phyloP scores from a whole-genome alignment of 2,888 invertebrate genomes.

The Euclidia mi region DNA sequence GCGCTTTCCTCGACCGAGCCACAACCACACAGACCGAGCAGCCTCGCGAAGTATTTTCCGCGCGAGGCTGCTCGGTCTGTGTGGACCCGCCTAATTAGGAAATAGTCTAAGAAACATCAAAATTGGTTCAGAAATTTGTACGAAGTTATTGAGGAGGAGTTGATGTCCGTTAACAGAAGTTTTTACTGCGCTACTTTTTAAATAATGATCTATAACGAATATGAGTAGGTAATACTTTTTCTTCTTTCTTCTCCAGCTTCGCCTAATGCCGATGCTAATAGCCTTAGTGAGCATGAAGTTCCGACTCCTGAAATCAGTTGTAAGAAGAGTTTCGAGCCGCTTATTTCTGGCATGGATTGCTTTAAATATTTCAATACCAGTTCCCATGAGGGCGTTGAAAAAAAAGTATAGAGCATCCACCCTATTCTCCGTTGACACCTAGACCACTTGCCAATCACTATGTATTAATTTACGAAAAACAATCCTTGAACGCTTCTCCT shows the following conservation, averaged over 20 bases:
- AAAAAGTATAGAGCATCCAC: conserved; percentile 26
- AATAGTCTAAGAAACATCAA: no score
- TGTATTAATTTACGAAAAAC: not conserved
- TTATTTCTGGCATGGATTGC: conserved; percentile 16
- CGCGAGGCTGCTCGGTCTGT: no score
- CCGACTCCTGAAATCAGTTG: no score
- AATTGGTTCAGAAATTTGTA: no score
- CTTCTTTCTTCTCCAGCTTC: conserved; percentile 27
- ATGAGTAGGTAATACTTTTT: conserved; percentile 16
- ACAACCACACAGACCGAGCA: no score
- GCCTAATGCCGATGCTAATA: conserved; percentile 20
- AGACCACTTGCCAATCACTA: conserved; percentile 16
- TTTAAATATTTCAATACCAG: conserved; percentile 5
- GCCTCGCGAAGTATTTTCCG: no score
- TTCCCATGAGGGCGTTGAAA: not conserved
- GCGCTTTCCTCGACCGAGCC: no score
- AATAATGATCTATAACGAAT: conserved; percentile 13
- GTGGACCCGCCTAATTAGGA: no score
- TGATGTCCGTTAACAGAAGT: conserved; percentile 10
- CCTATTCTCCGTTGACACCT: conserved; percentile 23
- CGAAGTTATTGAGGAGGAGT: conserved; percentile 6
- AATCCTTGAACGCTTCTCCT: no score
- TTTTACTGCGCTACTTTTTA: conserved; percentile 11
- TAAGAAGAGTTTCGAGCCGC: no score
- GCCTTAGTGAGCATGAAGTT: no score